Evolutionary conservation across 2,113 vertebrate species (phyloP).

Genomic region (Tautogolabrus adspersus): DNA sequence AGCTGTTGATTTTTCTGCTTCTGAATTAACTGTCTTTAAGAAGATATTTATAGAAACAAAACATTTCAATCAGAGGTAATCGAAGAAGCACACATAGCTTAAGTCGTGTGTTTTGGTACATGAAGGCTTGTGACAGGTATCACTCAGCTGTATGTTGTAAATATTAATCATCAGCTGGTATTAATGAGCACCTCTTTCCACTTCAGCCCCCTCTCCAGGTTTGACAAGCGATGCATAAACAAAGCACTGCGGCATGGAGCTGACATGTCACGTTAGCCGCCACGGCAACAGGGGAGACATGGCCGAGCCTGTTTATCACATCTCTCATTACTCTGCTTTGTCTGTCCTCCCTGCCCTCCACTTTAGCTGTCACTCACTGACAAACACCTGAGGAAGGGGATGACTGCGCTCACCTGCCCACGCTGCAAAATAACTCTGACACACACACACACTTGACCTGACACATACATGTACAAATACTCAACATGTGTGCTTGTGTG

Average conservation of each 20-base stretch:
- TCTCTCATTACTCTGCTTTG: constrained; percentile 63
- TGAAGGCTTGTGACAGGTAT: background rate
- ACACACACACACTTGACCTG: background rate
- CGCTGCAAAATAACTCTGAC: background rate
- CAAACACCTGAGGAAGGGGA: constrained; percentile 35
- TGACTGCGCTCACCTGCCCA: constrained; percentile 14
- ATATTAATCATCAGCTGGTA: constrained; percentile 31
- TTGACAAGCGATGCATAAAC: constrained; percentile 51
- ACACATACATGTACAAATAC: background rate
- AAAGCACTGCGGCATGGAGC: constrained; percentile 33
- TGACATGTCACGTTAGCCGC: constrained; percentile 39
- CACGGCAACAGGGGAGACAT: constrained; percentile 20
- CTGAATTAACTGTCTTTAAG: too few species aligned
- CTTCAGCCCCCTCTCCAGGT: constrained; percentile 32
- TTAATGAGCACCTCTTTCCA: constrained; percentile 43
- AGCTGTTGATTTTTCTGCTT: too few species aligned
- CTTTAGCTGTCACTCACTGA: constrained; percentile 68
- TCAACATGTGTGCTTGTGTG: background rate
- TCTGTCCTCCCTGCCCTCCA: constrained; percentile 42
- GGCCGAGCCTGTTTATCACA: constrained; percentile 58
- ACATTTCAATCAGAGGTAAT: background rate
- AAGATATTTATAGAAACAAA: background rate
- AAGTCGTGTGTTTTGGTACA: background rate
- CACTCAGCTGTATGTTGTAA: constrained; percentile 32
- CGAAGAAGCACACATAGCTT: too few species aligned